Base-by-base conservation (phyloP, 2,888 invertebrate species). In the Hipparchia semele region DNA sequence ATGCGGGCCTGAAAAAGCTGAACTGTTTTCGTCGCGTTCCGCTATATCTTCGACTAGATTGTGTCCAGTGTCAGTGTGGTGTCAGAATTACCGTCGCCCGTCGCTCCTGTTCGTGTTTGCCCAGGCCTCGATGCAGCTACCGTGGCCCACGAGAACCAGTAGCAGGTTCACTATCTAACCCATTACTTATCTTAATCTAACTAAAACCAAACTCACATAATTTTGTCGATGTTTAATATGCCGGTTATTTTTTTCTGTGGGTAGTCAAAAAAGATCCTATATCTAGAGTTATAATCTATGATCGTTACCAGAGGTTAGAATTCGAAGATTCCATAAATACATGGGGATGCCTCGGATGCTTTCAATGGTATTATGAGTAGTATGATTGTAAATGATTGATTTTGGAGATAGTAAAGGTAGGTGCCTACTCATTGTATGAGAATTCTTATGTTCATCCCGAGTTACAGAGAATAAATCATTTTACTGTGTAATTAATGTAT, bases 171-270 rank as follows among this genome's bases (percentile, higher is more conserved):
- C 80, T 87, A 89, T 88, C 86, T 81, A 81, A 83, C 80, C 87
- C 90, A 90, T 91, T 91, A 91, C 88, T 90, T 89, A 89, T 89
- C 85, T 87, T 88, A 86, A 91, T 91, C 91, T 86, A 81, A 82
- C 81, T 68, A 68, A 71, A 62, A 74, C 71, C 56, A 73, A 76
- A 74, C 85, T 83, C 86, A 84, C 88, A 90, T 89, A 82, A 86
- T 88, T 88, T 88, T 88, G 88, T 90, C 90, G 88, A 89, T 87
- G 86, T 83, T 87, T 85, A 86, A 75, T 86, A 89, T 86, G 85
- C 71, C 82, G 84, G 87, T 88, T 87, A 87, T 84, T 87, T 87
- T 90, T 90, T 90, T 87, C 84, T 83, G 77, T 73, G 53, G 46
- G 23, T 59, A 62, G 65, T 51, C 60, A 72, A 74, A 74, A 86